Conservation (phyloP, 2,888 invertebrate species). For the Sialis lutaria region DNA sequence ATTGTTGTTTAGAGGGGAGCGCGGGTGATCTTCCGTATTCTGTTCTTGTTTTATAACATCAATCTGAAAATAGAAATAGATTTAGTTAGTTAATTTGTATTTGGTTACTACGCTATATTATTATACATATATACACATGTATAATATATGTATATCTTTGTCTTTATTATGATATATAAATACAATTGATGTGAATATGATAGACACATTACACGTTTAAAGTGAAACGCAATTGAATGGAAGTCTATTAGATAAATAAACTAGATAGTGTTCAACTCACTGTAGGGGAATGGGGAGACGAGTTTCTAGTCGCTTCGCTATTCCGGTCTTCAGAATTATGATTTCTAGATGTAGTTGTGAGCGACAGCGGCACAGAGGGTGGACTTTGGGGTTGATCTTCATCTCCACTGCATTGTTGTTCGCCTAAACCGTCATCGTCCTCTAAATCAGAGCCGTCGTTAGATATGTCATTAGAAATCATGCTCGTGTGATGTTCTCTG, state of each 20-base stretch:
- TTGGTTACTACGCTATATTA: too few relatives aligned
- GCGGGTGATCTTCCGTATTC: conserved; percentile 22
- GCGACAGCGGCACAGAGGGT: conserved; percentile 49
- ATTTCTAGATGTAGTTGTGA: conserved; percentile 43
- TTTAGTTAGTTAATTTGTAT: too few relatives aligned
- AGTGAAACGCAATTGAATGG: background rate
- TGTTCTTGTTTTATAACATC: conserved; percentile 19
- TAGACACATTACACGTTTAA: background rate
- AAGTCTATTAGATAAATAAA: background rate
- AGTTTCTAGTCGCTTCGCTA: conserved; percentile 30
- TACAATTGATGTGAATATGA: too few relatives aligned
- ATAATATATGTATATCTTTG: too few relatives aligned
- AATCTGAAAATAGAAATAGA: conserved; percentile 16
- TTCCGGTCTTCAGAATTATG: conserved; percentile 32
- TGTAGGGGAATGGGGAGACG: conserved; percentile 13
- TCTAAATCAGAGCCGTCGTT: conserved; percentile 49
- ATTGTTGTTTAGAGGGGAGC: conserved; percentile 32
- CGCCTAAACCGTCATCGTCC: conserved; percentile 39
- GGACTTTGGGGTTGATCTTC: conserved; percentile 33
- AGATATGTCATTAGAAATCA: conserved; percentile 48
- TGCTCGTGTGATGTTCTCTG: conserved; percentile 40
- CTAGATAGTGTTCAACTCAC: background rate
- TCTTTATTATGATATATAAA: too few relatives aligned
- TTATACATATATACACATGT: too few relatives aligned
- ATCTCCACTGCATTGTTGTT: conserved; percentile 23